A percentile compares a stretch with the other conserved stretches of the same genome.
phyloP scores from a whole-genome alignment of 2,113 vertebrate species.

The Camelus dromedarius region DNA sequence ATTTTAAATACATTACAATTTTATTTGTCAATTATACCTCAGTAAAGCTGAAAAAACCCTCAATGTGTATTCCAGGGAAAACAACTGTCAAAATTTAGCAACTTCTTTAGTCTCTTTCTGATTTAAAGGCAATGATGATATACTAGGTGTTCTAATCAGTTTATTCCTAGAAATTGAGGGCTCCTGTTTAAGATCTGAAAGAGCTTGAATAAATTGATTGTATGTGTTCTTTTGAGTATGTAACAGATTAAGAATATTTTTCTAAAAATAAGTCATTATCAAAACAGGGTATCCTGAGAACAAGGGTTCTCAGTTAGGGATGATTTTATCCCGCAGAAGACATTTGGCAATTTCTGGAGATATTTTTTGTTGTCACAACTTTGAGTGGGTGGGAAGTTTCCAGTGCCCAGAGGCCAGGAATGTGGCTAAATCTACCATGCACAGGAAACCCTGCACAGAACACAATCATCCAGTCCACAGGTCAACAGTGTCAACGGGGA shows the following conservation, averaged over 20 bases:
- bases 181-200: not conserved
- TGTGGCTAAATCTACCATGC: not conserved
- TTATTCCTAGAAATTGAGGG: conserved; percentile 13
- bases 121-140: not conserved
- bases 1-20: not conserved
- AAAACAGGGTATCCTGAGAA: not conserved
- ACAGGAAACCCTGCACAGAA: not conserved
- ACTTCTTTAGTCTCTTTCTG: not conserved
- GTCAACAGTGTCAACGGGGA: not conserved
- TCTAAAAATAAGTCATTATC: not conserved
- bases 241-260: not conserved
- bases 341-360: not conserved
- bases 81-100: not conserved
- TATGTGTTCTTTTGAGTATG: not conserved
- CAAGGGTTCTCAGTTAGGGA: not conserved
- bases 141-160: not conserved
- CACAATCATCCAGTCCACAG: not conserved
- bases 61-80: not conserved
- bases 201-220: not conserved
- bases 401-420: not conserved
- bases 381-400: not conserved
- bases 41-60: not conserved
- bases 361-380: not conserved
- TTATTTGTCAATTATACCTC: not conserved
- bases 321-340: not conserved